Percentiles rank a stretch among this genome's conserved stretches.
Conservation (phyloP, 2,797 vertebrate genomes). For the Melanotaenia parkinsoni region DNA sequence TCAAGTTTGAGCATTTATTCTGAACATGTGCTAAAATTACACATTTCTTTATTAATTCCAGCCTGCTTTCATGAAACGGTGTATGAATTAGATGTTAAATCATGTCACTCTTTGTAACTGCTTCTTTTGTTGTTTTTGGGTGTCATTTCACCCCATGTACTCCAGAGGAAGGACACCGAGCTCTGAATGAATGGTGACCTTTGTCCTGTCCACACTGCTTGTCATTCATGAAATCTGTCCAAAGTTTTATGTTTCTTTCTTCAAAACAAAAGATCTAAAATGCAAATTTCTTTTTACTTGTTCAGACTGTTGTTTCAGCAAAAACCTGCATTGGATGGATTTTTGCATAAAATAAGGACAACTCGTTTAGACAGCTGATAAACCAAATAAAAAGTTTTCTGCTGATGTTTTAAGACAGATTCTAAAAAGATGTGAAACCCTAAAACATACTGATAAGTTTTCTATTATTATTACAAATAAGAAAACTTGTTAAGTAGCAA, state of each 20-base stretch:
- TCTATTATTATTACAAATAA: no score
- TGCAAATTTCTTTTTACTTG: not conserved
- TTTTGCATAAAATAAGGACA: not conserved
- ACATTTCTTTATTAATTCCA: not conserved
- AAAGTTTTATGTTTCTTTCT: not conserved
- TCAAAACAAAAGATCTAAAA: not conserved
- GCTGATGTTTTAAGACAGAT: no score
- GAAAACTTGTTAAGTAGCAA: no score
- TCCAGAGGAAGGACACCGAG: not conserved
- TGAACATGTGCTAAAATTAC: not conserved
- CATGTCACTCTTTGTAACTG: not conserved
- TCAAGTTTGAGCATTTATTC: not conserved
- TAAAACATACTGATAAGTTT: not conserved
- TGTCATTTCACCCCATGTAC: not conserved
- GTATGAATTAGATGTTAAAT: no score
- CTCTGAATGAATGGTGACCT: conserved; percentile 4
- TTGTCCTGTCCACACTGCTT: not conserved
- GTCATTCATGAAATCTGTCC: not conserved
- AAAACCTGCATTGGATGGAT: not conserved
- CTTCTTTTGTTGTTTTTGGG: not conserved
- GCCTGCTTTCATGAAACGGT: not conserved
- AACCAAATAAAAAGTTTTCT: not conserved
- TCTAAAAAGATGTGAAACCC: not conserved
- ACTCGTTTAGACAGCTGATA: not conserved
- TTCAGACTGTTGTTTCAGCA: not conserved